These are phyloP conservation scores for Furcula furcula DNA, from an alignment of 2,888 invertebrate species.

Conservation along the genomic window DNA sequence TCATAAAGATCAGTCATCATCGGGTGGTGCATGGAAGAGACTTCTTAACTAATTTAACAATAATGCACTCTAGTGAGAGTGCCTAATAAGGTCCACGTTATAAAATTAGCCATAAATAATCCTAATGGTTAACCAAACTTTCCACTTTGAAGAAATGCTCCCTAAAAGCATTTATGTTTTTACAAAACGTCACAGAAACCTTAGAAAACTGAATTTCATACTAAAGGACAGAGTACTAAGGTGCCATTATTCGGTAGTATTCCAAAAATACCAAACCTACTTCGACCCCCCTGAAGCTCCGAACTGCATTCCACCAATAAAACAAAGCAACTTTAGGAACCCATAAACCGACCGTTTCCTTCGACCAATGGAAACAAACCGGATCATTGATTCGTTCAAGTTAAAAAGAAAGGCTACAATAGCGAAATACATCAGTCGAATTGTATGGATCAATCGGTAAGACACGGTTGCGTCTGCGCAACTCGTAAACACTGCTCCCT, in stretches of 20 bases:
- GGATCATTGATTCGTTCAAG: slow-evolving; percentile 8
- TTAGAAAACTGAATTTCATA: no score
- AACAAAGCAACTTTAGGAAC: neutral
- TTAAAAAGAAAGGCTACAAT: slow-evolving; percentile 9
- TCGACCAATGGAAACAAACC: slow-evolving; percentile 1
- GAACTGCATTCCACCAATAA: neutral
- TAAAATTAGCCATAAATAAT: no score
- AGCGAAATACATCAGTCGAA: slow-evolving; percentile 7
- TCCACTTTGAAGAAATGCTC: no score
- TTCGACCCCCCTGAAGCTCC: neutral
- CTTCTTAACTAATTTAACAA: no score
- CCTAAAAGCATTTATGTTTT: no score
- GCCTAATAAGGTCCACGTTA: no score
- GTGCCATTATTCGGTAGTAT: neutral
- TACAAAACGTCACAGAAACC: no score
- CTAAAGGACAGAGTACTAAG: no score
- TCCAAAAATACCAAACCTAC: neutral
- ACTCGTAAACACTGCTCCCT: slow-evolving; percentile 38
- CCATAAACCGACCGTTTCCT: neutral
- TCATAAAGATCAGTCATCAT: no score
- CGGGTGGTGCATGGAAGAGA: no score
- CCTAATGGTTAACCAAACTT: no score
- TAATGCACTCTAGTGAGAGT: no score
- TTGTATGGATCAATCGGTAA: slow-evolving; percentile 35
- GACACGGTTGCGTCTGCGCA: slow-evolving; percentile 32